Evolutionary conservation across 2,888 invertebrate species (phyloP), one percentile per base, ranked within the genome.

Genomic region (Ichneumoninae sp.): DNA sequence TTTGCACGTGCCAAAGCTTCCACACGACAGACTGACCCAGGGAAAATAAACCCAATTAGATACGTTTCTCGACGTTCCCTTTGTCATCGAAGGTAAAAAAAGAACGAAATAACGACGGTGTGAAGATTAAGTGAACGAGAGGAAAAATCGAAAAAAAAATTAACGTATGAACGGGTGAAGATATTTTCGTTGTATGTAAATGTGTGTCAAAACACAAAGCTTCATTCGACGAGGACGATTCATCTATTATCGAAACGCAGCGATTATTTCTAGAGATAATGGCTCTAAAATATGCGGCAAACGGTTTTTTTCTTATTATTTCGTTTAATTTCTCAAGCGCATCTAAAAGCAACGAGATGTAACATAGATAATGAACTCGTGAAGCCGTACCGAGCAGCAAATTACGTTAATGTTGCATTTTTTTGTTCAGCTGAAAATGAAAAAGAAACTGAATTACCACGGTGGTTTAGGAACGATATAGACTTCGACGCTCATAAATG

Each of bases 21-120:
- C 90, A 92, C 89, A 90, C 93, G 93, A 91, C 90, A 91, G 88
- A 93, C 93, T 93, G 86, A 82, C 86, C 88, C 66, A 90, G 87
- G 91, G 74, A 78, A 84, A 81, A 74, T 74, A 92, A 91, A 91
- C 83, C 44, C 86, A 85, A 87, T 88, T 90, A 88, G 86, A 85
- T 47, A 65, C 36, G 44, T 66, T 40, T 54, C 26, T n/a, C 33
- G 26, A 30, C 13, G 16, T 54, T 50, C 16, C 22, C 13, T 47
- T 33, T 33, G 8, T 30, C 13, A 10, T 52, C 69, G 40, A 40
- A 13, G 19, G 19, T 47, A 36, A 63, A 83, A 30, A 7, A 77
- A 13, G 19, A 10, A 66, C 22, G 44, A 66, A 73, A 26, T 66
- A 47, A 82, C 63, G 30, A 71, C n/a, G 33, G 13, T 75, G 60